Evolutionary conservation across 2,888 invertebrate species (phyloP), one percentile per base, ranked within the genome.

Genomic region (Harpalus rubripes): DNA sequence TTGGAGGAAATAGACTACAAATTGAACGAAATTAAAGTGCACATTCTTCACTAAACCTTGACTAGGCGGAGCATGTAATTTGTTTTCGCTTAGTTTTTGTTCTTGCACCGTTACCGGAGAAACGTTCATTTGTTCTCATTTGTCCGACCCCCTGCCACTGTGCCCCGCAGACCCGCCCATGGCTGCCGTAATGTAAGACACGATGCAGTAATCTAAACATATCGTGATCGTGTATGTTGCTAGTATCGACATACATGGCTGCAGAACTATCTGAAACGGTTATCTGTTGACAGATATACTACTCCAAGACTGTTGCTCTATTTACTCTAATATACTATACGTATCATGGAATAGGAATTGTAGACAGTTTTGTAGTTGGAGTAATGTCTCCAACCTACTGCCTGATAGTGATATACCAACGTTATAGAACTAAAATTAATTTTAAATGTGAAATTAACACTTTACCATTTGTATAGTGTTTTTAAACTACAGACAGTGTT

Each of bases 31-130:
- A 80, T 80, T 59, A 80, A 80, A 80, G 63, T 81, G 65, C 81
- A 81, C 81, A 81, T 63, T 63, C 65, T 61, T 80, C 81, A 61
- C 44, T 61, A 65, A 81, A 52, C 63, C 65, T 44, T 61, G 81
- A 65, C 61, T 41, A 52, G 81, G 81, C 81, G 65, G 81, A 44
- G 56, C 81, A 44, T 39, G 81, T 65, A 81, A 81, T 81, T 81
- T 81, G 81, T 81, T 81, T 81, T 81, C 81, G 81, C 81, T 81
- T 81, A 81, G 81, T 81, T 81, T 81, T 81, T 81, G 63, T 81
- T 65, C 32, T 41, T 78, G 78, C 78, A 58, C 39, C 74, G 44
- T 74, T 74, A 52, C 74, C 32, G 18, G 59, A 32, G 26, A 32
- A 61, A 78, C 59, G 7, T 80, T 52, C 80, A 65, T 81, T 65